Conservation (phyloP, 2,113 vertebrate species). For the Drymodes brunneopygia region DNA sequence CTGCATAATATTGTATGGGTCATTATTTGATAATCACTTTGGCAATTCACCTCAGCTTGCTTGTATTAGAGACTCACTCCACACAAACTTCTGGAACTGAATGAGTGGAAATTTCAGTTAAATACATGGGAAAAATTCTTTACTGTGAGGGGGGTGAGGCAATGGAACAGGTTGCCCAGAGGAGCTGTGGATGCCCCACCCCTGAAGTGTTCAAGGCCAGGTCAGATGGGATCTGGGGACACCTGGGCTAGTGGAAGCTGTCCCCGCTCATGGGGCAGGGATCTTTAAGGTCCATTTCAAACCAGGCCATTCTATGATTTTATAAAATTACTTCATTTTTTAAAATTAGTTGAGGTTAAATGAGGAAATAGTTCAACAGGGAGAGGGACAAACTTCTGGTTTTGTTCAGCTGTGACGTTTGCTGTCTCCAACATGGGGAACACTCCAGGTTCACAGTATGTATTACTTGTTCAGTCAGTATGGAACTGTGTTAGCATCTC, state of each 20-base stretch:
- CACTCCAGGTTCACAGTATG: accelerated
- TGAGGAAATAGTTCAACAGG: background rate
- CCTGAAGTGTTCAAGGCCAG: background rate
- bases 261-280: background rate
- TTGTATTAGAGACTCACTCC: background rate
- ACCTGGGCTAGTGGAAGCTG: background rate
- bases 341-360: background rate
- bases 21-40: background rate
- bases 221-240: background rate
- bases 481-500: background rate
- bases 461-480: background rate
- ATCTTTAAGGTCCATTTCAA: background rate
- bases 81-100: background rate
- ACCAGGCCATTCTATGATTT: background rate
- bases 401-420: background rate
- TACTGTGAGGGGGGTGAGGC: background rate
- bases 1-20: background rate
- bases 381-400: accelerated
- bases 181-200: background rate
- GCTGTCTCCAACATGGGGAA: background rate
- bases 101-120: background rate
- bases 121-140: accelerated
- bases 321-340: background rate
- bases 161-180: background rate
- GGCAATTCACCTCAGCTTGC: background rate